Conservation (phyloP, 2,888 invertebrate species). For the Amitus sp. region DNA sequence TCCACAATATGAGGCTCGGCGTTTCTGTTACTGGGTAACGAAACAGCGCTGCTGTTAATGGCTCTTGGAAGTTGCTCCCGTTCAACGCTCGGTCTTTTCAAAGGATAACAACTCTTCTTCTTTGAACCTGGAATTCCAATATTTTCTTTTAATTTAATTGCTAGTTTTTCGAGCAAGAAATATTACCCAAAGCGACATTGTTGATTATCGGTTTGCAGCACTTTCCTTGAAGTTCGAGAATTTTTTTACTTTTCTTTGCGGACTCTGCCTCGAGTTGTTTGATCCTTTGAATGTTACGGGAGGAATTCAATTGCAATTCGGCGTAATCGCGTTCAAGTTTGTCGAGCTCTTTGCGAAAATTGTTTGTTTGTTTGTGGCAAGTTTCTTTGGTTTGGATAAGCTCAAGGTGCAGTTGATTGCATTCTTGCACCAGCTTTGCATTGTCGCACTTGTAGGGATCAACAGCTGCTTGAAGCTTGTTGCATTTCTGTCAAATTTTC, state of each 20-base stretch:
- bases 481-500: slow-evolving; percentile 71
- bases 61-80: slow-evolving; percentile 52
- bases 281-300: slow-evolving; percentile 69
- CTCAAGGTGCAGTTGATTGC: slow-evolving; percentile 77
- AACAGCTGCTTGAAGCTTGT: slow-evolving; percentile 75
- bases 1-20: slow-evolving; percentile 55
- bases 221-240: slow-evolving; percentile 67
- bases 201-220: slow-evolving; percentile 60
- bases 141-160: too few species aligned
- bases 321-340: slow-evolving; percentile 70
- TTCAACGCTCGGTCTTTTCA: slow-evolving; percentile 55
- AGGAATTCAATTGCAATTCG: slow-evolving; percentile 71
- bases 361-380: slow-evolving; percentile 69
- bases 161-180: too few species aligned
- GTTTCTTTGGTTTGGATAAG: slow-evolving; percentile 74
- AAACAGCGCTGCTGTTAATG: slow-evolving; percentile 32
- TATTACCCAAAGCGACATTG: slow-evolving; percentile 56
- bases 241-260: slow-evolving; percentile 68
- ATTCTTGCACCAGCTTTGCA: slow-evolving; percentile 78
- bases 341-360: slow-evolving; percentile 67
- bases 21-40: slow-evolving; percentile 49
- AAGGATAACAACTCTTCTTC: slow-evolving; percentile 56
- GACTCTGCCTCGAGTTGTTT: slow-evolving; percentile 74
- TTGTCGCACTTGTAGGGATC: slow-evolving; percentile 87
- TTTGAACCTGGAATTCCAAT: slow-evolving; percentile 47